Base-by-base conservation (phyloP, 2,797 vertebrate genomes). In the Falco naumanni region DNA sequence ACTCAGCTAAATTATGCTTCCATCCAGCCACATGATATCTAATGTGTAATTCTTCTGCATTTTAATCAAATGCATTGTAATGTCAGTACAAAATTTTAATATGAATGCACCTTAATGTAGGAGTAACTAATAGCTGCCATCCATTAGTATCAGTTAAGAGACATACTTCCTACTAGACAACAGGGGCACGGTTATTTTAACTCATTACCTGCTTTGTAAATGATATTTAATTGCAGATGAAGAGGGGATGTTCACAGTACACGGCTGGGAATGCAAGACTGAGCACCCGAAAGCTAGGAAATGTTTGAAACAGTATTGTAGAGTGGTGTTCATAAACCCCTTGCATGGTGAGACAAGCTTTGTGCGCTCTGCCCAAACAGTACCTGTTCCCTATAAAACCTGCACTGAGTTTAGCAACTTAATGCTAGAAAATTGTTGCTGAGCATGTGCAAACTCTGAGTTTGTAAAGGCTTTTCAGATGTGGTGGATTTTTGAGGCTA, bases 41-140 rank as follows among this genome's bases (percentile, higher is more conserved):
- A 91, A 89, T 64, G 87, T 71, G 89, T 81, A 97, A 96, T 95
- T 89, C 84, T 91, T 95, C 81, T 96, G 90, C 82, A 84, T 96
- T 90, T 97, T 95, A 95, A 96, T 94, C 89, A 96, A 94, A 96
- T 84, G 63, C 81, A 90, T 94, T 95, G 92, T 96, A 87, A 92
- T 74, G 81, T 65, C 90, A 82, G 70, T 72, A 53, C 71, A 88
- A 93, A 92, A 95, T 89, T 95, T 94, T 94, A 96, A 85, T 96
- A 95, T 97, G 95, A 97, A 95, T 94, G 80, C 79, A 96, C 84
- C 94, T 97, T 96, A 96, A 94, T 93, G 91, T 92, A 80, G 81
- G 72, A 96, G 79, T 92, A 93, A 94, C 95, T 97, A 81, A 96
- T 83, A 80, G 84, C 82, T 94, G 74, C 92, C 79, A 85, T 81